These are phyloP conservation scores for Argya squamiceps DNA, from an alignment of 2,797 vertebrate genomes.

Conservation along the genomic window DNA sequence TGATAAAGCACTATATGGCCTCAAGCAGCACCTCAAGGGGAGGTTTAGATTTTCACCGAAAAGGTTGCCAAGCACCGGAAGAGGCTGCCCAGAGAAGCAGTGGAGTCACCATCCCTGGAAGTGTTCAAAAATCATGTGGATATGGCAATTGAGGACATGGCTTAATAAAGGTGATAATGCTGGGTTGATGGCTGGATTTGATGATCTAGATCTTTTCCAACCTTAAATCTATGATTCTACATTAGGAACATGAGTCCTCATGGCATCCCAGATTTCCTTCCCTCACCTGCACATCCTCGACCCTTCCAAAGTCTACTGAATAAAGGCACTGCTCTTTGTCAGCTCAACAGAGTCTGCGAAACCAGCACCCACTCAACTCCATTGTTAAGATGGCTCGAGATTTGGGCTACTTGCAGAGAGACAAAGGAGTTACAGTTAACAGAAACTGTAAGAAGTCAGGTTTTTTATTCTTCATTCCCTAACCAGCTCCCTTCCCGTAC, in stretches of 20 bases:
- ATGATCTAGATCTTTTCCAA: background rate
- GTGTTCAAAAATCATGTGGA: background rate
- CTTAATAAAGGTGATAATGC: background rate
- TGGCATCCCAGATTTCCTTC: background rate
- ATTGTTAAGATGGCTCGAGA: background rate
- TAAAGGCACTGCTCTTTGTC: background rate
- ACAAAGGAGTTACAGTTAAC: background rate
- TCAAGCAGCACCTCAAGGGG: background rate
- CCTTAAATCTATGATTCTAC: background rate
- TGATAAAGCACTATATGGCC: background rate
- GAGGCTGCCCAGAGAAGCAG: background rate
- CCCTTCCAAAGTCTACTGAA: background rate
- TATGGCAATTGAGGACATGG: background rate
- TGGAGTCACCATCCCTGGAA: background rate
- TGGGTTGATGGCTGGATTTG: background rate
- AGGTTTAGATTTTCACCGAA: background rate
- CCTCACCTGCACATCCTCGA: background rate
- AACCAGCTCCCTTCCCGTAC: background rate
- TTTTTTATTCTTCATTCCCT: background rate
- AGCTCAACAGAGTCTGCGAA: background rate
- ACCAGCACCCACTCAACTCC: background rate
- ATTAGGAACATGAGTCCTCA: background rate
- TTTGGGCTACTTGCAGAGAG: background rate
- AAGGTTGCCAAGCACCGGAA: background rate
- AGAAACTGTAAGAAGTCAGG: background rate